phyloP scores from a whole-genome alignment of 1,140 invertebrate species.

The Drosophila suzukii region DNA sequence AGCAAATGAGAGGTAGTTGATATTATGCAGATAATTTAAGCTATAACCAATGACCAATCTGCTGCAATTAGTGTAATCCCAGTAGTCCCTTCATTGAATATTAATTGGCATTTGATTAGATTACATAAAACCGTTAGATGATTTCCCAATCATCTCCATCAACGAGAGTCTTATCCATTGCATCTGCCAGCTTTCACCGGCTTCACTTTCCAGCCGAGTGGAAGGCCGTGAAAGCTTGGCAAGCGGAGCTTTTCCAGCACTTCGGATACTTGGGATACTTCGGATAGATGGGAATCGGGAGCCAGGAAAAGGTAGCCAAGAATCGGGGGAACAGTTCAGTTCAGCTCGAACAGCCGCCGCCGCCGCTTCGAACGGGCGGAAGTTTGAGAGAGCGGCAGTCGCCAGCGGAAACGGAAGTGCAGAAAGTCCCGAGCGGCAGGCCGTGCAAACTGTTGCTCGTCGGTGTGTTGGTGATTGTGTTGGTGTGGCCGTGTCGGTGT shows the following conservation, averaged over 20 bases:
- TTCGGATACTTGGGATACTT: slow-evolving; percentile 1
- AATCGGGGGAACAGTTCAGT: slow-evolving; percentile 43
- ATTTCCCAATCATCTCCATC: slow-evolving; percentile 1
- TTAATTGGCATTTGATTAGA: not conserved
- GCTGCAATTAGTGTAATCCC: no score
- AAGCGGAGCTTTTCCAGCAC: slow-evolving; percentile 25
- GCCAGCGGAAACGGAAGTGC: slow-evolving; percentile 75
- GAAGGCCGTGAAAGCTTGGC: slow-evolving; percentile 39
- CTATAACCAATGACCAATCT: no score
- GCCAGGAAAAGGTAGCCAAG: slow-evolving; percentile 11
- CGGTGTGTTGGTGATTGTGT: slow-evolving; percentile 19
- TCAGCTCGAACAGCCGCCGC: slow-evolving; percentile 71
- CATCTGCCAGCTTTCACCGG: slow-evolving; percentile 14
- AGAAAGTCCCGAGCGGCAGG: slow-evolving; percentile 30
- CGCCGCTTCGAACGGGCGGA: slow-evolving; percentile 61
- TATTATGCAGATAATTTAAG: no score
- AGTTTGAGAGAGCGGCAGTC: slow-evolving; percentile 38
- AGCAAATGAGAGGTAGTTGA: no score
- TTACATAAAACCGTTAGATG: slow-evolving; percentile 8
- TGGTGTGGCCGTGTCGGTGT: slow-evolving; percentile 9
- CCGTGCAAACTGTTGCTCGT: slow-evolving; percentile 73
- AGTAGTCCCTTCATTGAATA: not conserved
- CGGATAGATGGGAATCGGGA: slow-evolving; percentile 6
- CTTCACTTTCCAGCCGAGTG: slow-evolving; percentile 30
- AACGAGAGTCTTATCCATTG: not conserved